These are phyloP conservation scores for Ceratoteleas bidentatus DNA, from an alignment of 1,140 invertebrate species.

Conservation along the genomic window DNA sequence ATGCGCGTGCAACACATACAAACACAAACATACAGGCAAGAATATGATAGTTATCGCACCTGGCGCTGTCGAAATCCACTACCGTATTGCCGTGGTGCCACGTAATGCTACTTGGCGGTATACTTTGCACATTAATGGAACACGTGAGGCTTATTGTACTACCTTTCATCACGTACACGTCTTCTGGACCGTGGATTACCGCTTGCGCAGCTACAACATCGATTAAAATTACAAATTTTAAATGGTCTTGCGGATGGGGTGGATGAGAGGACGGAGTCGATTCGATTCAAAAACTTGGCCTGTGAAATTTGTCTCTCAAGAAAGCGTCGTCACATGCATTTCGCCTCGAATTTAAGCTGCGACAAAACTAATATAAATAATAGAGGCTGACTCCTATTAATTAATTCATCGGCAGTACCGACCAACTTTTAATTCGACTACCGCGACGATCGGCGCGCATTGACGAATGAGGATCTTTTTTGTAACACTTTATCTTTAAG, in stretches of 20 bases:
- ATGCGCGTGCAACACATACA: background rate
- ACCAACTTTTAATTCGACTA: conserved; percentile 16
- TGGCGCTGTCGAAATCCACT: conserved; percentile 92
- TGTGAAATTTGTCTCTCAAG: conserved; percentile 11
- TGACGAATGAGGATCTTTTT: background rate
- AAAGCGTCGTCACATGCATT: background rate
- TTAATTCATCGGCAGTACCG: conserved; percentile 18
- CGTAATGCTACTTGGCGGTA: conserved; percentile 87
- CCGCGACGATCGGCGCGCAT: background rate
- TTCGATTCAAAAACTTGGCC: conserved; percentile 17
- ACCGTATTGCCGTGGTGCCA: conserved; percentile 92
- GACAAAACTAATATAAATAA: conserved; percentile 15
- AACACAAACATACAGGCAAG: conserved; percentile 14
- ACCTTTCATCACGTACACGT: conserved; percentile 94
- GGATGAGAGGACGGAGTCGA: background rate
- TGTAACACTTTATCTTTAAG: conserved; percentile 15
- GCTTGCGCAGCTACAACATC: conserved; percentile 91
- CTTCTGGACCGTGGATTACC: conserved; percentile 91
- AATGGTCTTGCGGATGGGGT: conserved; percentile 7
- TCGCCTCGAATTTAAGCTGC: background rate
- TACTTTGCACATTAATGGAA: conserved; percentile 92
- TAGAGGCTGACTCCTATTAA: conserved; percentile 13
- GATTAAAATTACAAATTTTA: conserved; percentile 62
- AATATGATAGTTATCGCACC: conserved; percentile 76
- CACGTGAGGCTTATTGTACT: conserved; percentile 94